Evolutionary conservation across 2,113 vertebrate genomes (phyloP).

Genomic region (Perognathus longimembris): DNA sequence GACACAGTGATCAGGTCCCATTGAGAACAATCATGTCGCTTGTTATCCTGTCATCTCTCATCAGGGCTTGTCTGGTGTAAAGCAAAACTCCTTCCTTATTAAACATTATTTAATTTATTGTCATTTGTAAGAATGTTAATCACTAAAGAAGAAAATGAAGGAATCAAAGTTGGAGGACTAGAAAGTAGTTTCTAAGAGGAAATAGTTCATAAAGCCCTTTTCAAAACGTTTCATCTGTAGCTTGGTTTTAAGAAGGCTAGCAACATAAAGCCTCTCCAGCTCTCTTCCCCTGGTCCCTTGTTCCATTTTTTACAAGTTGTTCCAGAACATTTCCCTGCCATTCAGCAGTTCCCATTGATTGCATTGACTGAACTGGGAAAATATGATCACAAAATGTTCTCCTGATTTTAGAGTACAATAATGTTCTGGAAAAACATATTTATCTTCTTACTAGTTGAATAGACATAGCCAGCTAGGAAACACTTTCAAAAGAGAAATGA

Average conservation of each 20-base stretch:
- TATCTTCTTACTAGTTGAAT: constrained; percentile 65
- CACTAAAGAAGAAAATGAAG: constrained; percentile 59
- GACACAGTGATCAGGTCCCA: background rate
- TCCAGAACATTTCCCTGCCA: constrained; percentile 78
- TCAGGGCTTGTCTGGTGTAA: constrained; percentile 71
- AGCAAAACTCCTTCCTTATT: constrained; percentile 68
- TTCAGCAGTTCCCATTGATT: constrained; percentile 65
- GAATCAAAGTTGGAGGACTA: constrained; percentile 64
- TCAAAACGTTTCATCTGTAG: constrained; percentile 63
- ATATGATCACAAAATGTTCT: constrained; percentile 75
- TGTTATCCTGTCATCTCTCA: constrained; percentile 49
- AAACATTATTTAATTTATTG: constrained; percentile 64
- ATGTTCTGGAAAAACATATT: constrained; percentile 26
- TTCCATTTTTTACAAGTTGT: constrained; percentile 73
- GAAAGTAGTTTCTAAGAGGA: constrained; percentile 70
- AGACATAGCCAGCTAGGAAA: constrained; percentile 55
- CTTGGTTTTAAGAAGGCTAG: constrained; percentile 64
- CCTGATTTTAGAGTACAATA: constrained; percentile 67
- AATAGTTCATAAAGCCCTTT: constrained; percentile 53
- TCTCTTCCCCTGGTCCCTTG: constrained; percentile 58
- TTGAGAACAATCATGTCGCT: constrained; percentile 53
- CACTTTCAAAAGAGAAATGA: constrained; percentile 76
- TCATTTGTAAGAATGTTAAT: constrained; percentile 74
- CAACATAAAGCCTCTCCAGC: constrained; percentile 65
- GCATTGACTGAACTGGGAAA: constrained; percentile 70